A percentile compares a stretch with the other conserved stretches of the same genome.
Evolutionary conservation across 2,888 invertebrate species (phyloP).

Genomic region (Nebria brevicollis): DNA sequence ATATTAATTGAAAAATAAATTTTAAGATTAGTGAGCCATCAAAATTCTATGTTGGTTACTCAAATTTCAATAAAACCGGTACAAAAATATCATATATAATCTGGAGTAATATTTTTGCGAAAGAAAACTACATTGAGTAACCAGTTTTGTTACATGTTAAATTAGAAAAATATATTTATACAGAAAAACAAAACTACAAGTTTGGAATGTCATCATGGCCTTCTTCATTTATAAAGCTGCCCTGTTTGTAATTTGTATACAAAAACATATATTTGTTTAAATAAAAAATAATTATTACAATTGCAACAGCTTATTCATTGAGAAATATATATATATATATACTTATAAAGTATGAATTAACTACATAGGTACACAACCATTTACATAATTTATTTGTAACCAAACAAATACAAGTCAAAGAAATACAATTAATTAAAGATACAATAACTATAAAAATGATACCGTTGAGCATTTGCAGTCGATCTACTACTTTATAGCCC

Average conservation of each 20-base stretch:
- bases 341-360: slow-evolving; percentile 1
- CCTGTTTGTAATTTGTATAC: background rate
- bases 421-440: background rate
- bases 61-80: background rate
- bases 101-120: background rate
- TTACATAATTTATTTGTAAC: background rate
- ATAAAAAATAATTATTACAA: slow-evolving; percentile 4
- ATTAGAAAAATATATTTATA: slow-evolving; percentile 1
- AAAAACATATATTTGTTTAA: slow-evolving; percentile 1
- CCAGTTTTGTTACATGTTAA: background rate
- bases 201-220: slow-evolving; percentile 1
- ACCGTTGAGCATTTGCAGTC: slow-evolving; percentile 27
- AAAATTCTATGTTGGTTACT: background rate
- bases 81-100: background rate
- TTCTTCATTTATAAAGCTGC: background rate
- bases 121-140: background rate
- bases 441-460: background rate
- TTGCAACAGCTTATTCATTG: background rate
- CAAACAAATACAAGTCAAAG: background rate
- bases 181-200: background rate
- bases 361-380: slow-evolving; percentile 6
- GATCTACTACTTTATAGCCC: background rate
- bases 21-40: background rate
- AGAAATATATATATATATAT: background rate
- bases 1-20: background rate